These are phyloP conservation scores for Bergia sp. DNA, from an alignment of 92 coral and sea anemone genomes.

Conservation along the genomic window DNA sequence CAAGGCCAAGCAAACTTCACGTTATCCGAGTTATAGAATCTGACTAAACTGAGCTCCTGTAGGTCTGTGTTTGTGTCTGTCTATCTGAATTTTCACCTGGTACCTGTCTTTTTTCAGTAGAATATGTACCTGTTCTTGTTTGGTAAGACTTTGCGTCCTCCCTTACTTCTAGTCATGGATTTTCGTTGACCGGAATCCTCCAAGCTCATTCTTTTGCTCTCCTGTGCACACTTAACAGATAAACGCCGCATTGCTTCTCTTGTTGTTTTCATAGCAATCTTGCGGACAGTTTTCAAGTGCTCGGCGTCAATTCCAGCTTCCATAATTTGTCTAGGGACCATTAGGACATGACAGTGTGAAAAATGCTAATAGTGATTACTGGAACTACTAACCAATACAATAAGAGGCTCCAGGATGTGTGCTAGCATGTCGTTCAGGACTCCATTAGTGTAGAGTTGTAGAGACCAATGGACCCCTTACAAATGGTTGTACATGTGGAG, in stretches of 20 bases:
- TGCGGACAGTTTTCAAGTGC: constrained; percentile 59
- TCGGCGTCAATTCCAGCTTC: constrained; percentile 66
- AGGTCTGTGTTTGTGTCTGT: not conserved
- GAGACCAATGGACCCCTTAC: too few relatives aligned
- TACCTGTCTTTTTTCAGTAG: not conserved
- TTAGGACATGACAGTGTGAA: not conserved
- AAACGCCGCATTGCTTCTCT: constrained; percentile 67
- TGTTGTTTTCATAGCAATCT: constrained; percentile 64
- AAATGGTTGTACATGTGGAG: too few relatives aligned
- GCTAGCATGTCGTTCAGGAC: too few relatives aligned
- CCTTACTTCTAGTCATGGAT: not conserved
- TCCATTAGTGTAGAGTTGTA: too few relatives aligned
- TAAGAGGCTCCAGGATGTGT: too few relatives aligned
- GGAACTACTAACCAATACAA: not conserved
- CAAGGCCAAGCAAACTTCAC: too few relatives aligned
- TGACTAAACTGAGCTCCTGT: not conserved
- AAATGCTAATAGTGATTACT: not conserved
- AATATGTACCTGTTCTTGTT: not conserved
- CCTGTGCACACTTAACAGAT: constrained; percentile 54
- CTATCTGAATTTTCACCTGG: not conserved
- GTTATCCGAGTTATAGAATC: not conserved
- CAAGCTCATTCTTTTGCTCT: not conserved
- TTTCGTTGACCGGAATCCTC: not conserved
- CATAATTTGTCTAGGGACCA: constrained; percentile 65
- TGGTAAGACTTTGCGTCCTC: constrained; percentile 21